These are phyloP conservation scores for Falco rusticolus DNA, from an alignment of 2,797 vertebrate genomes.

Conservation along the genomic window DNA sequence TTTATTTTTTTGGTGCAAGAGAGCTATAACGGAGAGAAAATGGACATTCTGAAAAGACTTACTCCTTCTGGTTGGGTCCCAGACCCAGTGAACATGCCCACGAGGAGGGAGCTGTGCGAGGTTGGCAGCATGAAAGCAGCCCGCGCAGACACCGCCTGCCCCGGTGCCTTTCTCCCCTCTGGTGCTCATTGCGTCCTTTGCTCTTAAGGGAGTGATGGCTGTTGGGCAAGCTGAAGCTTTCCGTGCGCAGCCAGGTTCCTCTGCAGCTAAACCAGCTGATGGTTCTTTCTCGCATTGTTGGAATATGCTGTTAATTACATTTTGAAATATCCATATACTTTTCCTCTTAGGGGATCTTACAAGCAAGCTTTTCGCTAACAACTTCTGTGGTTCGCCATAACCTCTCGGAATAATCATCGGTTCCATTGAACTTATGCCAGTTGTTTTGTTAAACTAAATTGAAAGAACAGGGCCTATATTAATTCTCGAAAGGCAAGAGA, in stretches of 20 bases:
- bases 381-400: constrained; percentile 41
- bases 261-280: neutral
- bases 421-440: constrained; percentile 54
- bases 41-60: neutral
- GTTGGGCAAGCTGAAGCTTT: neutral
- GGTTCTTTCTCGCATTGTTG: neutral
- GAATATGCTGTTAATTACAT: constrained; percentile 3
- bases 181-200: neutral
- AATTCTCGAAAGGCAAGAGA: constrained; percentile 46
- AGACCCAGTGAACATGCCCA: rapidly evolving
- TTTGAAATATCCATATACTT: constrained; percentile 53
- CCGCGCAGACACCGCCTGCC: neutral
- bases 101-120: rapidly evolving
- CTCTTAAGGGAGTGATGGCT: neutral
- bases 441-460: constrained; percentile 60
- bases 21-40: neutral
- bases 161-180: neutral
- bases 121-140: neutral
- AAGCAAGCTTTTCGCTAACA: neutral
- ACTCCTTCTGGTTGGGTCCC: neutral
- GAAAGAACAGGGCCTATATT: constrained; percentile 40
- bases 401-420: constrained; percentile 53
- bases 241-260: neutral
- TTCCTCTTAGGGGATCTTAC: constrained; percentile 44
- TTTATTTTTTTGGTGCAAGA: neutral